These are phyloP conservation scores for Bombus vancouverensis DNA, from an alignment of 1,140 invertebrate genomes.

Conservation along the genomic window DNA sequence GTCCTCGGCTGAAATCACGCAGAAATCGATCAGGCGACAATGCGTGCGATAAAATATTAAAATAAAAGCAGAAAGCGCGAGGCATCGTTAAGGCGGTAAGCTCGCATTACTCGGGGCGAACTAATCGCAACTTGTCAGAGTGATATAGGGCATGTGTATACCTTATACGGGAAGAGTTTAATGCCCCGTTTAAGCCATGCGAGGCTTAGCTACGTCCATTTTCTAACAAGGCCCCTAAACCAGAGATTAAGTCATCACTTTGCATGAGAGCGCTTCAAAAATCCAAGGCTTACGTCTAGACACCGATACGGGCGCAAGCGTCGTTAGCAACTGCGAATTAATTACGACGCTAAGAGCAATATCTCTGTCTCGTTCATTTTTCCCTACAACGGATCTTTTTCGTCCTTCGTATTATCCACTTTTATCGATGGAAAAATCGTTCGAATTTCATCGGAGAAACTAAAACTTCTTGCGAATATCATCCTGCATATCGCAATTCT, in stretches of 20 bases:
- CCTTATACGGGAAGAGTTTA: slow-evolving; percentile 72
- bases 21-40: slow-evolving; percentile 21
- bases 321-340: slow-evolving; percentile 72
- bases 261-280: slow-evolving; percentile 77
- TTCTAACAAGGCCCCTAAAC: slow-evolving; percentile 70
- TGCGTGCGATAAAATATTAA: slow-evolving; percentile 40
- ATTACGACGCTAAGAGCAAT: slow-evolving; percentile 72
- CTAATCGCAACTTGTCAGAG: slow-evolving; percentile 58
- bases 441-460: neutral
- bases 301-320: slow-evolving; percentile 40
- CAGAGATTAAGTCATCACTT: slow-evolving; percentile 79
- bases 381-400: slow-evolving; percentile 23
- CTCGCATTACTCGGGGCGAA: slow-evolving; percentile 21
- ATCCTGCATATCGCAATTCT: neutral
- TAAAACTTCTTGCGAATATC: neutral
- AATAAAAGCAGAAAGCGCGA: slow-evolving; percentile 7
- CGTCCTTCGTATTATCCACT: too few species aligned
- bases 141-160: slow-evolving; percentile 56
- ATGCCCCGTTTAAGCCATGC: slow-evolving; percentile 75
- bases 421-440: too few species aligned
- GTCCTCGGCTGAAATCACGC: neutral
- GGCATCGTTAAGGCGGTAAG: slow-evolving; percentile 38
- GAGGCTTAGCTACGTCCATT: slow-evolving; percentile 69
- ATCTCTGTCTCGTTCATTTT: slow-evolving; percentile 39
- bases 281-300: slow-evolving; percentile 75